A percentile compares a stretch with the other conserved stretches of the same genome.
These are phyloP conservation scores for Dromaius novaehollandiae DNA, from an alignment of 2,113 vertebrate genomes.

Conservation along the genomic window DNA sequence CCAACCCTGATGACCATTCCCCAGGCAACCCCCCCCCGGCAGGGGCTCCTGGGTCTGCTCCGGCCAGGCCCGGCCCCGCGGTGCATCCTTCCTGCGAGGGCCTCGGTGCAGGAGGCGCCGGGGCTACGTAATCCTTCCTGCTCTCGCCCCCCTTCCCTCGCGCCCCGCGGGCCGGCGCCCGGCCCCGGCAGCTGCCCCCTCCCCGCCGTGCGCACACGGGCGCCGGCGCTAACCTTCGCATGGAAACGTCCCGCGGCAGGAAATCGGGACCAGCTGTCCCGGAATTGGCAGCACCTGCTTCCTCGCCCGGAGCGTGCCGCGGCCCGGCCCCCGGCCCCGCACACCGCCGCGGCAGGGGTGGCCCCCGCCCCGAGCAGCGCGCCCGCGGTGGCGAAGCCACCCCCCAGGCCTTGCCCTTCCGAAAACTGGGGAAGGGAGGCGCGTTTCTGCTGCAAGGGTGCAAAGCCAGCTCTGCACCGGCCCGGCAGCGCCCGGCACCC, in stretches of 20 bases:
- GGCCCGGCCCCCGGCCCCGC: accelerated
- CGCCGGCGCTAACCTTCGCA: conserved; percentile 19
- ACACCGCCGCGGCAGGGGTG: no score
- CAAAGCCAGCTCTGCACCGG: no score
- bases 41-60: neutral
- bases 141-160: neutral
- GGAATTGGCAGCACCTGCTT: conserved; percentile 6
- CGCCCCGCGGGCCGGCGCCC: neutral
- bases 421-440: neutral
- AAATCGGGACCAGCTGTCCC: conserved; percentile 43
- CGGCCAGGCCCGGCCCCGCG: neutral
- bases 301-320: neutral
- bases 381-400: no score
- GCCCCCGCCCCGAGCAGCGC: no score
- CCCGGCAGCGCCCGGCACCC: no score
- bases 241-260: neutral
- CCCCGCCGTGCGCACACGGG: neutral
- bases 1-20: neutral
- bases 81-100: accelerated
- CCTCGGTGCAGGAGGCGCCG: neutral
- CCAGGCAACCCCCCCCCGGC: neutral
- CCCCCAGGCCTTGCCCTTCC: neutral
- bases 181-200: conserved; percentile 22
- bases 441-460: neutral
- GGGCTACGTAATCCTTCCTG: neutral